Evolutionary conservation across 2,113 vertebrate genomes (phyloP), one percentile per base, ranked within the genome.

Genomic region (Oryzias woworae): DNA sequence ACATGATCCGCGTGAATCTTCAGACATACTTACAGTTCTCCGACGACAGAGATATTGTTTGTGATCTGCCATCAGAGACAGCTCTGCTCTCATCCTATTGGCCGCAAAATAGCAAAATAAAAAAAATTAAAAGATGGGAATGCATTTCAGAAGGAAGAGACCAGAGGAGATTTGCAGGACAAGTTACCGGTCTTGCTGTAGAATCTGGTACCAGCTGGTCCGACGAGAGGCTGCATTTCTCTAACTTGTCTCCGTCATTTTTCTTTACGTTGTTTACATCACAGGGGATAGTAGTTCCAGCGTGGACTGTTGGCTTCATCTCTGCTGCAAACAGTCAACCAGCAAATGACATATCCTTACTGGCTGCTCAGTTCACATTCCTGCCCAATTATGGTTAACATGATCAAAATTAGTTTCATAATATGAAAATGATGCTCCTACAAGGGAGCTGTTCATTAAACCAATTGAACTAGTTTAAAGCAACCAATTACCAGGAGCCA

Each of bases 121-220:
- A 63, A 18, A 46, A 66, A 65, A 62, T 42, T 14, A 61, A 53
- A 63, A 17, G 17, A 20, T 42, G 14, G 57, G 51, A 46, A 60
- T n/a, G 16, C 69, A 42, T 26, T 17, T 45, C 6, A 8, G 15
- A 24, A 28, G 56, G 68, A n/a, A 77, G 73, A 59, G 36, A 48
- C 15, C 24, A 59, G 42, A 15, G 20, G 49, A 36, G 14, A 20
- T 36, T 45, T 4, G 15, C 4, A 44, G 54, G 69, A 14, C 22
- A 62, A 20, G 20, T 77, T 85, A 93, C 92, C 85, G 51, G 78
- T 13, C 68, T 77, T 43, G 62, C 61, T 46, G 85, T 77, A 31
- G 80, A 77, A 67, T 91, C 83, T 17, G 91, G 88, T 31, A 89
- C 84, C 80, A 90, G 67, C 74, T 91, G 91, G 85, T 92, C 89